Evolutionary conservation across 2,113 vertebrate species (phyloP).

Genomic region (cattle (Bos taurus)): DNA sequence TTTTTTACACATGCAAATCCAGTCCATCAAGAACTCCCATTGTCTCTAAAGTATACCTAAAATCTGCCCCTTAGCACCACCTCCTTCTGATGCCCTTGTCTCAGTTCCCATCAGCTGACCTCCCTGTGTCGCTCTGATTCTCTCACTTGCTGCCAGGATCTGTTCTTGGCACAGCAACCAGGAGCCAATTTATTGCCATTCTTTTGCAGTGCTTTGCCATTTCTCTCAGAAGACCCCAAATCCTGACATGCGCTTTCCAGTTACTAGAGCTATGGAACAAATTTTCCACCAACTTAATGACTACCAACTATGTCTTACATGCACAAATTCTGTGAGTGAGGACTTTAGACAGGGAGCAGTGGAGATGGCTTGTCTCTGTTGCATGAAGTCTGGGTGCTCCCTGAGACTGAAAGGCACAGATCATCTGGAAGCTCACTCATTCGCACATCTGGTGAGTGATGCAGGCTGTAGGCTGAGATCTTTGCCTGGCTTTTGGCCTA

Average conservation of each 20-base stretch:
- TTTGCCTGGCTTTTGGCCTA: rapidly evolving
- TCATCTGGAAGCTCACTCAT: background rate
- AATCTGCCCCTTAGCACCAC: background rate
- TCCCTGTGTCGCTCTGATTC: background rate
- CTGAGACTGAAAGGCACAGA: background rate
- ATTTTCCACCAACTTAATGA: background rate
- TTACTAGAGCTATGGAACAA: background rate
- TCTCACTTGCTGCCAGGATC: rapidly evolving
- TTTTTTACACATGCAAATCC: background rate
- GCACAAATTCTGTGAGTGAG: background rate
- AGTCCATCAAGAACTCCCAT: background rate
- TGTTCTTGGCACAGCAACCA: background rate
- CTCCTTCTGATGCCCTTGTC: background rate
- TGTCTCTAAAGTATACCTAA: background rate
- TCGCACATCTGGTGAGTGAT: background rate
- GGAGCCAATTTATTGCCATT: background rate
- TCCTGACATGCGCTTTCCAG: background rate
- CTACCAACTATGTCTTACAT: background rate
- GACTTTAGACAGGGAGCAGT: background rate
- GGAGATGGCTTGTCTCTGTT: background rate
- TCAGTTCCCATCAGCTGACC: background rate
- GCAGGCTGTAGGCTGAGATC: background rate
- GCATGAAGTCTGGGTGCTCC: background rate
- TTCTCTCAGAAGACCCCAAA: background rate
- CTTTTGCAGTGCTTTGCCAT: background rate